Conservation (phyloP, 2,113 vertebrate species). For the Lanius ludovicianus region DNA sequence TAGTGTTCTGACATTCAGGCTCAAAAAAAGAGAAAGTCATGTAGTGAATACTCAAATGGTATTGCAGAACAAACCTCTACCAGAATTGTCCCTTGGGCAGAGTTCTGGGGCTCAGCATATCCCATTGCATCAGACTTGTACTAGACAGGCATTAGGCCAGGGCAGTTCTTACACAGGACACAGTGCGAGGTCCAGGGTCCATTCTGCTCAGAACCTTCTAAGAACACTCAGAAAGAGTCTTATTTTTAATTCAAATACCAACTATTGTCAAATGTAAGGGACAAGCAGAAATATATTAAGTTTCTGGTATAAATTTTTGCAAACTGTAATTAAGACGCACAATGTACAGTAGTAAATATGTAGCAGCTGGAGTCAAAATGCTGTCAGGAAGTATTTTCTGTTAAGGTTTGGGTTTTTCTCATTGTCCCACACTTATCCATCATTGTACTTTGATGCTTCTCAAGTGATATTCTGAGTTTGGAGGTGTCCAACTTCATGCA, state of each 20-base stretch:
- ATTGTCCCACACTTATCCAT: not conserved
- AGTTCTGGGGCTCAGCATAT: not conserved
- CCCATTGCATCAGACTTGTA: not conserved
- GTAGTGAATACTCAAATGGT: not conserved
- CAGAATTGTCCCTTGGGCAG: not conserved
- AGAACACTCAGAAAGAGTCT: not conserved
- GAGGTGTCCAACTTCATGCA: not conserved
- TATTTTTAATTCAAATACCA: not conserved
- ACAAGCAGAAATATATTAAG: not conserved
- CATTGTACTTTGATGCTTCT: not conserved
- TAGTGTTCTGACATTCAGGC: not conserved
- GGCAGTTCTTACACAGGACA: not conserved
- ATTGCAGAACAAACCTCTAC: not conserved
- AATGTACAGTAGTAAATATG: not conserved
- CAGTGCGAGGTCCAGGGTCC: rapidly evolving
- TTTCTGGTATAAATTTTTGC: not conserved
- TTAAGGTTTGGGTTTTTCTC: not conserved
- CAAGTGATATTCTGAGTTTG: not conserved
- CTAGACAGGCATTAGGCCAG: not conserved
- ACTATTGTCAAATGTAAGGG: not conserved
- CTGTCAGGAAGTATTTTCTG: not conserved
- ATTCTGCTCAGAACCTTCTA: not conserved
- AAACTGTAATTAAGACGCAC: not conserved
- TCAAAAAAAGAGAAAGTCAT: not conserved
- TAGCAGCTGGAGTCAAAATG: not conserved